Evolutionary conservation across 2,888 invertebrate species (phyloP), one percentile per base, ranked within the genome.

Genomic region (Rhabditophanes sp.): DNA sequence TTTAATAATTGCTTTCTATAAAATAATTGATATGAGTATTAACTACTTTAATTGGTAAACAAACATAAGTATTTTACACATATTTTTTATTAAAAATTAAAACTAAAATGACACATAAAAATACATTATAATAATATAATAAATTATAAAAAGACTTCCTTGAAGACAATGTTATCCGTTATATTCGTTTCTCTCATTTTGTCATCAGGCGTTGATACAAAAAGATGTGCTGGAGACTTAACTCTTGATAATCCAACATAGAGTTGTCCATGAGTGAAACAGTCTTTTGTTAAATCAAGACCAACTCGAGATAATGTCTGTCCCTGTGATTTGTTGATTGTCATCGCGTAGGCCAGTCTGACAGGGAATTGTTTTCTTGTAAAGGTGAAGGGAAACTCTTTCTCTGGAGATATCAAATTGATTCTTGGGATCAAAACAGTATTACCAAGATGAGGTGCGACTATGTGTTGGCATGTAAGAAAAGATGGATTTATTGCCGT

Each of bases 351-450:
- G 8, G 49, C 29, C 4, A 43, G 33, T n/a, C 33, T 35, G 9
- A 32, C 8, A 4, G 44, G 44, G 25, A 48, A 46, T 27, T 36
- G 52, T 21, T 24, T 19, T 4, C 44, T 17, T 2, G 18, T 16
- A 16, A 68, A 41, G 8, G 66, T 64, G 22, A 69, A 30, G 8
- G 64, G 64, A 29, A 65, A 61, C 5, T 46, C 36, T 41, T 55
- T 49, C 39, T 56, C 31, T 4, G 15, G 19, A 12, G 20, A 15
- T 17, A 14, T 20, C 7, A 48, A 15, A 3, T 32, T 47, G 4
- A 45, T 49, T 26, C 33, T n/a, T 3, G 26, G 31, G 4, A 43
- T 27, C 11, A 16, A 16, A 9, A 30, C 29, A 9, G 12, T 11
- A 8, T 30, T 16, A 4, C 43, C 47, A 7, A 19, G 17, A 23